Base-by-base conservation (phyloP, 2,888 invertebrate species). In the Myathropa florea region DNA sequence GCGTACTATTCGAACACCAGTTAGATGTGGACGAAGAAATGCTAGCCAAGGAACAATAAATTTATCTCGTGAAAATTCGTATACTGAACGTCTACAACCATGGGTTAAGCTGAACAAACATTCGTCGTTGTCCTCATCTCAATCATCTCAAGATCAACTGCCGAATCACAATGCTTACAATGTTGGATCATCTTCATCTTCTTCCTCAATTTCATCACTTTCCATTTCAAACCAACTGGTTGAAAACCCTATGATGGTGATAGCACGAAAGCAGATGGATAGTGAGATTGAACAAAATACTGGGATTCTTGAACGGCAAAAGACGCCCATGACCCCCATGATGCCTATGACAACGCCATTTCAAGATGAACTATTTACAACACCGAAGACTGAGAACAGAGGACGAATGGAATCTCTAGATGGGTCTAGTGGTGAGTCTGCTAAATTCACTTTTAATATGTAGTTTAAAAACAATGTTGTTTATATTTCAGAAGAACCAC, bases 1-100 rank as follows among this genome's bases (percentile, higher is more conserved):
- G 2, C 89, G 90, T 23, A 88, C 88, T 28, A 89, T 91, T 55
- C 90, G 91, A 57, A 90, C 90, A 0, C 90, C 90, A 3, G 53
- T 90, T 60, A 89, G 92, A n/a, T 89, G 90, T 3, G 90, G 91
- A n/a, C 89, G 92, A 33, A 91, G 92, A 18, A 91, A 90, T 65
- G 88, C 83, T 30, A 90, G 90, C 4, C 90, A 90, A 12, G 89
- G 88, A 10, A 80, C 87, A 4, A 9, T 75, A 7, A 76, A 67
- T 33, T 64, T 72, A 10, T 60, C 78, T 10, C 57, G 70, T 0
- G 86, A 83, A 24, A 86, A 83, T 21, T 65, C 67, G 1, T 73
- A 61, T 18, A 79, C 60, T 30, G 83, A 86, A 4, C 71, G 86
- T 12, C 23, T 33, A 3, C 75, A 83, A 39, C 83, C 78, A 0